phyloP scores from a whole-genome alignment of 2,888 invertebrate genomes.

The Macrosiphum euphorbiae region DNA sequence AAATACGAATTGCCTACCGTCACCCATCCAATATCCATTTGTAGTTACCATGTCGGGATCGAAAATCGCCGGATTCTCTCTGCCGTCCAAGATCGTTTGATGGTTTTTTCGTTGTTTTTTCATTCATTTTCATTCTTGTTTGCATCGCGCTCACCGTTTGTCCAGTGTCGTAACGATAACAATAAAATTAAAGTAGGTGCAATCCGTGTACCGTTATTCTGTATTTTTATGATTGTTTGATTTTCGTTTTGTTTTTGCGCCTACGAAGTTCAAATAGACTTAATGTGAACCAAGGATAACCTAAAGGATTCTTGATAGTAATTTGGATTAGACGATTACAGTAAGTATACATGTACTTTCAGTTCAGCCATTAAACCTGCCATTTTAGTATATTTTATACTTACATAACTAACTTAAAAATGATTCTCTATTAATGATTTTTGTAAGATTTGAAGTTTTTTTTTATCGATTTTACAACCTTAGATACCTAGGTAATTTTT shows the following conservation, averaged over 20 bases:
- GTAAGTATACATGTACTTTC: not conserved
- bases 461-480: not conserved
- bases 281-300: constrained; percentile 28
- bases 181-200: not conserved
- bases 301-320: not conserved
- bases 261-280: not conserved
- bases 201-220: not conserved
- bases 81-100: constrained; percentile 12
- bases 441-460: not conserved
- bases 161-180: not conserved
- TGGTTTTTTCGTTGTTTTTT: not conserved
- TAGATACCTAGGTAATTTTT: not conserved
- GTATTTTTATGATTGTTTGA: not conserved
- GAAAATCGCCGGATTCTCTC: constrained; percentile 9
- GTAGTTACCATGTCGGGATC: constrained; percentile 37
- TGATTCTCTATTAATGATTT: not conserved
- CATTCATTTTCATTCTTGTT: not conserved
- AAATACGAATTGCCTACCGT: constrained; percentile 45
- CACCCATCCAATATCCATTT: not conserved
- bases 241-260: not conserved
- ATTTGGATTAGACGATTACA: not conserved
- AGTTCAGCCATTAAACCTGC: not conserved
- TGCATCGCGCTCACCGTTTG: not conserved
- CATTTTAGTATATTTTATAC: not conserved
- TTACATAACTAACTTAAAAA: not conserved